Percentiles rank a stretch among this genome's conserved stretches.
phyloP scores from a whole-genome alignment of 2,113 vertebrate genomes.

The Anser brachyrhynchus region DNA sequence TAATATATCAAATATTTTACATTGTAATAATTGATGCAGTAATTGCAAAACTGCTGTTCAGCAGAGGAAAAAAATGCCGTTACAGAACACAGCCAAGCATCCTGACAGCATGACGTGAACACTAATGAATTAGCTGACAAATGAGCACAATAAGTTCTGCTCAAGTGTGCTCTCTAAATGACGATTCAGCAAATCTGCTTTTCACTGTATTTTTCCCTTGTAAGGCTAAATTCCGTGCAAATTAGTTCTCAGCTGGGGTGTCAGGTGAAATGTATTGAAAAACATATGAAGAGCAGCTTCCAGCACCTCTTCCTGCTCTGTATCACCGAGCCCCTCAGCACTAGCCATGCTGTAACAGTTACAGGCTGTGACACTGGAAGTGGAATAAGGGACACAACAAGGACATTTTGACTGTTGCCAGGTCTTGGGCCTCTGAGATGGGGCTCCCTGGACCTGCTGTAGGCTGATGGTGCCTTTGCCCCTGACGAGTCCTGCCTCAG shows the following conservation, averaged over 20 bases:
- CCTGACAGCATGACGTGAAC: not conserved
- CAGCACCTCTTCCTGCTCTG: not conserved
- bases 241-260: not conserved
- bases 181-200: conserved; percentile 12
- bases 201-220: not conserved
- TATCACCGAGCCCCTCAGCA: not conserved
- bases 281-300: not conserved
- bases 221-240: not conserved
- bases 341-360: not conserved
- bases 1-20: conserved; percentile 36
- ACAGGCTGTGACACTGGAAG: not conserved
- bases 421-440: not conserved
- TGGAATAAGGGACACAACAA: not conserved
- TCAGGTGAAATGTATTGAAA: not conserved
- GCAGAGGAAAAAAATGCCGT: conserved; percentile 21
- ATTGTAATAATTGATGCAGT: conserved; percentile 7
- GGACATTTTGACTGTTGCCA: not conserved
- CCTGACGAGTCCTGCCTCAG: not conserved
- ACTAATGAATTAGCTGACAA: conserved; percentile 50
- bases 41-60: conserved; percentile 8
- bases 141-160: conserved; percentile 36
- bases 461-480: not conserved
- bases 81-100: conserved; percentile 42
- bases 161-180: not conserved
- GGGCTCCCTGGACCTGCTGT: not conserved